phyloP scores from a whole-genome alignment of 2,797 vertebrate genomes.

The Mormyrops attenuatus region DNA sequence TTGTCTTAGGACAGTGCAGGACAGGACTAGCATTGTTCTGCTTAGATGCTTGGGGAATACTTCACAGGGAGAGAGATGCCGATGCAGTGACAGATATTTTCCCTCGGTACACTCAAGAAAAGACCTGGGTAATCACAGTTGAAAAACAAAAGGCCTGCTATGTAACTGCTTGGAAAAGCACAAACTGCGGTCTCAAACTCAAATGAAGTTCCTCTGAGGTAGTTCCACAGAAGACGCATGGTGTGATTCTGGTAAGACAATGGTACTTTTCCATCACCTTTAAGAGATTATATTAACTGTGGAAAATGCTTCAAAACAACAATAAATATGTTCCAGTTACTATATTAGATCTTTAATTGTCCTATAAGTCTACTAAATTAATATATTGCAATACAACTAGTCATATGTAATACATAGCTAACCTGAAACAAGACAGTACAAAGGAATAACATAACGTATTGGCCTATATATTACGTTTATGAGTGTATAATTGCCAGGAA shows the following conservation, averaged over 20 bases:
- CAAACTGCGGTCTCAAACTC: background rate
- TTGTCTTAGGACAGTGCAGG: background rate
- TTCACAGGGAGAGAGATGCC: background rate
- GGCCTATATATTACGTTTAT: background rate
- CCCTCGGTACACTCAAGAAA: background rate
- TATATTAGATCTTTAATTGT: background rate
- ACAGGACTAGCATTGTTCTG: background rate
- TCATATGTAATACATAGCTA: background rate
- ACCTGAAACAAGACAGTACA: background rate
- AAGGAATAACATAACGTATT: background rate
- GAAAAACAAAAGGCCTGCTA: background rate
- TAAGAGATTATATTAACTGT: background rate
- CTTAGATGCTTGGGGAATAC: background rate
- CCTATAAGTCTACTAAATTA: background rate
- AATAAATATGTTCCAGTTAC: background rate
- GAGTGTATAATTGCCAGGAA: background rate
- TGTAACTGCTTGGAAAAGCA: background rate
- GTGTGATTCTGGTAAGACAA: background rate
- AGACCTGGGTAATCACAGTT: background rate
- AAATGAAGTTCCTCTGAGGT: background rate
- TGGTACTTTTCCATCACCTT: background rate
- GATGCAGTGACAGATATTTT: background rate
- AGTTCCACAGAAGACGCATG: background rate
- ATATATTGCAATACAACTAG: background rate
- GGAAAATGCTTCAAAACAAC: background rate